Percentiles rank a stretch among this genome's conserved stretches.
Conservation (phyloP, 1,140 invertebrate genomes). For the Daktulosphaira vitifoliae region DNA sequence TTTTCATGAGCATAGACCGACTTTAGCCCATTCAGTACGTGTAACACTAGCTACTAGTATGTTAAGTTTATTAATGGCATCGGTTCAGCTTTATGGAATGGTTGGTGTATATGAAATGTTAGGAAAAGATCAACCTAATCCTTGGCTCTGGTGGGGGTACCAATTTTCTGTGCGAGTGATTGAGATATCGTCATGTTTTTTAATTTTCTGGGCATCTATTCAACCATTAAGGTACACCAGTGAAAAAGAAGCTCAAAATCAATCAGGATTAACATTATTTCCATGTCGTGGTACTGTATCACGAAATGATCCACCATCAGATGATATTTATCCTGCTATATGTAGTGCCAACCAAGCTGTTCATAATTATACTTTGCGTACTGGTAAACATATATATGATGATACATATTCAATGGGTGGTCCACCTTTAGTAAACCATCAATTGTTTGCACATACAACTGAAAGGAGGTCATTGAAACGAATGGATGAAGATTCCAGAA, state of each 20-base stretch:
- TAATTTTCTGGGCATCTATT: constrained; percentile 69
- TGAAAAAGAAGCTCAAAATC: constrained; percentile 45
- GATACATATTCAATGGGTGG: constrained; percentile 52
- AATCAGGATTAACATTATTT: constrained; percentile 60
- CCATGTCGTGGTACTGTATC: constrained; percentile 50
- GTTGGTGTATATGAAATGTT: constrained; percentile 57
- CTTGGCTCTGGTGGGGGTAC: constrained; percentile 84
- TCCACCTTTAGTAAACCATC: constrained; percentile 41
- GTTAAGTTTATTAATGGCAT: constrained; percentile 68
- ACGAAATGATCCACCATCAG: constrained; percentile 39
- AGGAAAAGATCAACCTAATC: constrained; percentile 45
- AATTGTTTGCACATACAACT: constrained; percentile 40
- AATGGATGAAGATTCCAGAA: constrained; percentile 27
- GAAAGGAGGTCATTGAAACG: constrained; percentile 43
- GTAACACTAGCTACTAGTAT: constrained; percentile 76
- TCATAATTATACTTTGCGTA: constrained; percentile 68
- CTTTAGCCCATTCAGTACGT: constrained; percentile 61
- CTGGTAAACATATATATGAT: constrained; percentile 67
- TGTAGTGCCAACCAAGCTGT: constrained; percentile 76
- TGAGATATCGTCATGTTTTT: constrained; percentile 70
- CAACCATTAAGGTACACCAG: constrained; percentile 43
- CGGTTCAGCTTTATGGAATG: constrained; percentile 72
- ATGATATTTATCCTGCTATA: constrained; percentile 66
- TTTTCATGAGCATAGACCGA: constrained; percentile 44
- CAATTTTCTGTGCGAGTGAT: constrained; percentile 72